Evolutionary conservation across 1,140 invertebrate genomes (phyloP), one percentile per base, ranked within the genome.

Genomic region (Drosophila sproati): DNA sequence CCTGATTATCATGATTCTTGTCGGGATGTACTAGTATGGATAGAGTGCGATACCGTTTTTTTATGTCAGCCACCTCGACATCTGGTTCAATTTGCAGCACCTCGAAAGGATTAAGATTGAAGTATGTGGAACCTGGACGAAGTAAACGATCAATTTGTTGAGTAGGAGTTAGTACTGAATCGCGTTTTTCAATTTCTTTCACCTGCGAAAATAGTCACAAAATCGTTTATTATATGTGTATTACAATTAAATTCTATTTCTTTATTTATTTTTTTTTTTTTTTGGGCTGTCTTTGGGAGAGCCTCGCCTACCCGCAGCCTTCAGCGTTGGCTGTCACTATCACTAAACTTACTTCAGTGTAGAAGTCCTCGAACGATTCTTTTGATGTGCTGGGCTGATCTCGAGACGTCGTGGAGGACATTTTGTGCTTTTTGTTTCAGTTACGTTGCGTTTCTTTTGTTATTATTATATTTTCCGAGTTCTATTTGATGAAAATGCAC

Each of bases 1-100:
- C 98, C 41, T 95, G 93, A 93, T 99, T 98, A 94, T 99, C 97
- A 93, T 96, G 96, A 52, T 92, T 92, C 55, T 93, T 93, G 55
- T 92, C 92, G 31, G 99, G 99, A 96, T 99, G 99, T 1, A 99
- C 98, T 75, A 99, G 94, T 93, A 99, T 98, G 10, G 98, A 99
- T 86, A 99, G 95, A 83, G 97, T 95, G 93, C 97, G 95, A 93
- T 99, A 99, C 93, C 98, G 98, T 92, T 98, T 99, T 92, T 99
- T 99, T 31, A 99, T 96, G 92, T 98, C 97, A 82, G 98, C 97
- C 45, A 99, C 92, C 35, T 96, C 93, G 31, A 96, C 95, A 63
- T 98, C 97, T 35, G 98, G 97, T 87, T 99, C 98, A 76, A 99
- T 95, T 94, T 99, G 97, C 41, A 99, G 93, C 35, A 99, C 98